These are phyloP conservation scores for Furnarius figulus DNA, from an alignment of 2,113 vertebrate species.

Conservation along the genomic window DNA sequence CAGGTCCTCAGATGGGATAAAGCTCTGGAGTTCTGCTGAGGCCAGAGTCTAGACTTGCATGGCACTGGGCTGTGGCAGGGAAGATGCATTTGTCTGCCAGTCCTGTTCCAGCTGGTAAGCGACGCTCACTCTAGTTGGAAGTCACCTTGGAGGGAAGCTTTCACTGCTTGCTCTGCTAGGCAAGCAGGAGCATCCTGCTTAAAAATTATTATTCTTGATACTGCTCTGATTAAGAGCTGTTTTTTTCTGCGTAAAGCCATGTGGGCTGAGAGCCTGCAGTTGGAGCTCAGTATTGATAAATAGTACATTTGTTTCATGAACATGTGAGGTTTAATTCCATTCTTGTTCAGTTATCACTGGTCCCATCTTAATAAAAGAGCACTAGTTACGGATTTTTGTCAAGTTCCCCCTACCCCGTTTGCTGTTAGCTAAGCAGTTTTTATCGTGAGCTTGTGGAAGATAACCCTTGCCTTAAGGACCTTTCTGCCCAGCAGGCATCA, in stretches of 20 bases:
- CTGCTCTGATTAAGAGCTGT: background rate
- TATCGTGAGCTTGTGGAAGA: background rate
- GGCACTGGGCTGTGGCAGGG: background rate
- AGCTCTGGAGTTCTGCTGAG: background rate
- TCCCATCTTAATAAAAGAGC: background rate
- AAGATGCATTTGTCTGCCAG: background rate
- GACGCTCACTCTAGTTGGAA: background rate
- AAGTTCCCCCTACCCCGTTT: background rate
- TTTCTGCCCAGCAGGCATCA: background rate
- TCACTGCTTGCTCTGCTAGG: background rate
- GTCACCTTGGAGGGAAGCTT: constrained; percentile 46
- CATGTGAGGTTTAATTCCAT: background rate
- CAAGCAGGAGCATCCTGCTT: constrained; percentile 1
- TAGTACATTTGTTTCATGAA: background rate
- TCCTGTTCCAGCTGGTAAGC: background rate
- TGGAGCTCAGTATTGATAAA: background rate
- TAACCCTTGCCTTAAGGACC: background rate
- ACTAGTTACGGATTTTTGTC: background rate
- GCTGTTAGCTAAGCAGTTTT: background rate
- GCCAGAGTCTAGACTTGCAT: background rate
- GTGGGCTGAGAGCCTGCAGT: background rate
- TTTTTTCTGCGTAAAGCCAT: background rate
- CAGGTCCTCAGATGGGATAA: background rate
- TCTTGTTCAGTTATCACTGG: background rate
- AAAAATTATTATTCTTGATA: background rate